Conservation (phyloP, 1,140 invertebrate species). For the Colletes gigas region DNA sequence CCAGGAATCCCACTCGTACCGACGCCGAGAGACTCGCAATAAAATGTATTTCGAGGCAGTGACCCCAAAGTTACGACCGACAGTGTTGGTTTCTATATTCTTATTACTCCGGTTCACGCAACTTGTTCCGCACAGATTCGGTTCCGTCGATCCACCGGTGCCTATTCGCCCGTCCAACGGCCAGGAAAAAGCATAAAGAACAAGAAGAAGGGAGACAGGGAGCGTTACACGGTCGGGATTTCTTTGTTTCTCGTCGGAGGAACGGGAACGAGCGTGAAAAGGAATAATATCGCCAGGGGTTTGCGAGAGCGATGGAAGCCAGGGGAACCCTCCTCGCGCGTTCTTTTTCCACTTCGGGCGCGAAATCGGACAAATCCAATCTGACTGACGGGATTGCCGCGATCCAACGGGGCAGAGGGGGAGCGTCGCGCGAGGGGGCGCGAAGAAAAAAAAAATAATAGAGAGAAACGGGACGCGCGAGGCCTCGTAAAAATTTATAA, state of each 20-base stretch:
- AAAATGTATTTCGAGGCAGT: background rate
- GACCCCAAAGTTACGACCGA: conserved; percentile 1
- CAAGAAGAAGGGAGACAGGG: background rate
- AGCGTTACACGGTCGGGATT: conserved; percentile 28
- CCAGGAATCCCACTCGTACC: no score
- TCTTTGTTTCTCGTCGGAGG: conserved; percentile 44
- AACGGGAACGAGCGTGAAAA: conserved; percentile 62
- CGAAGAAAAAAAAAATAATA: conserved; percentile 35
- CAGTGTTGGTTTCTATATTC: background rate
- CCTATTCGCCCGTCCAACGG: conserved; percentile 16
- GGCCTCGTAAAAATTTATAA: conserved; percentile 82
- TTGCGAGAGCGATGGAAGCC: conserved; percentile 34
- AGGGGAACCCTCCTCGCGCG: conserved; percentile 41
- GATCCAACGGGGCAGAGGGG: conserved; percentile 5
- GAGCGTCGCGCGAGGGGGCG: conserved; percentile 1
- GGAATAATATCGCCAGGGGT: conserved; percentile 55
- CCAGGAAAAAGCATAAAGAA: no score
- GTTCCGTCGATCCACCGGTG: background rate
- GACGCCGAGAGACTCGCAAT: no score
- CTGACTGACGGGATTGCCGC: conserved; percentile 65
- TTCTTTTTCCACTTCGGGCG: conserved; percentile 68
- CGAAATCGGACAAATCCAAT: conserved; percentile 80
- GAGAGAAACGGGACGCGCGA: conserved; percentile 24
- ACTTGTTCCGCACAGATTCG: background rate
- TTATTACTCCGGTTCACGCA: conserved; percentile 30